These are phyloP conservation scores for Bombus pascuorum DNA, from an alignment of 1,140 invertebrate genomes.

Conservation along the genomic window DNA sequence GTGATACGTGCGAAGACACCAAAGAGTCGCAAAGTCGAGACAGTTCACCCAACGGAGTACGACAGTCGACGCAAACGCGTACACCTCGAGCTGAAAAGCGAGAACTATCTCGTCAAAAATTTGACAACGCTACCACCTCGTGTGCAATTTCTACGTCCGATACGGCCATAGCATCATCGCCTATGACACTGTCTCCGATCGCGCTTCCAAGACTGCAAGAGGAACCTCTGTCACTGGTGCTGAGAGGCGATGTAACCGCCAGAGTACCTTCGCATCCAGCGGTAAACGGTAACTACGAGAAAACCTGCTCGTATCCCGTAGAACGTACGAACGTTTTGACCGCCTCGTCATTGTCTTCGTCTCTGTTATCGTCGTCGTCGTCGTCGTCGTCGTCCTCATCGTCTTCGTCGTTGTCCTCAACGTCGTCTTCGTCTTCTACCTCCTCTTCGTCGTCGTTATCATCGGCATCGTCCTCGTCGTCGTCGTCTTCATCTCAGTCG, in stretches of 20 bases:
- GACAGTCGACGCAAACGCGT: conserved; percentile 25
- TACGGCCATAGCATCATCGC: conserved; percentile 36
- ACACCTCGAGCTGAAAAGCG: conserved; percentile 41
- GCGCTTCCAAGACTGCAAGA: conserved; percentile 74
- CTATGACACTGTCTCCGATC: conserved; percentile 20
- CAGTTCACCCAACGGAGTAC: conserved; percentile 39
- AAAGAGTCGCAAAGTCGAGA: conserved; percentile 34
- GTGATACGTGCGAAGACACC: not conserved
- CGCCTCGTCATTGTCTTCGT: conserved; percentile 15
- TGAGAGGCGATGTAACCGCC: conserved; percentile 75
- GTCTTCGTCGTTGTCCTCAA: conserved; percentile 14
- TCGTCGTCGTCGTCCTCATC: conserved; percentile 20
- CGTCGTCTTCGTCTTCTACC: conserved; percentile 39
- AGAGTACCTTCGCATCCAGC: conserved; percentile 84
- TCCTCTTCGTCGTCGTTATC: conserved; percentile 67
- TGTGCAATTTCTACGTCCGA: conserved; percentile 21
- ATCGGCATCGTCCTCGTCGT: conserved; percentile 45
- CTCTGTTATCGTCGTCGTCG: conserved; percentile 51
- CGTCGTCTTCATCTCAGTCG: conserved; percentile 46
- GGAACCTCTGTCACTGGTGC: conserved; percentile 81
- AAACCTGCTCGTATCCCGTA: conserved; percentile 33
- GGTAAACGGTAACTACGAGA: conserved; percentile 76
- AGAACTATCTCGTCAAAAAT: conserved; percentile 51
- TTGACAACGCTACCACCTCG: conserved; percentile 33
- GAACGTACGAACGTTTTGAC: conserved; percentile 32